These are phyloP conservation scores for Blastobasis lacticolella DNA, from an alignment of 2,888 invertebrate genomes.

Conservation along the genomic window DNA sequence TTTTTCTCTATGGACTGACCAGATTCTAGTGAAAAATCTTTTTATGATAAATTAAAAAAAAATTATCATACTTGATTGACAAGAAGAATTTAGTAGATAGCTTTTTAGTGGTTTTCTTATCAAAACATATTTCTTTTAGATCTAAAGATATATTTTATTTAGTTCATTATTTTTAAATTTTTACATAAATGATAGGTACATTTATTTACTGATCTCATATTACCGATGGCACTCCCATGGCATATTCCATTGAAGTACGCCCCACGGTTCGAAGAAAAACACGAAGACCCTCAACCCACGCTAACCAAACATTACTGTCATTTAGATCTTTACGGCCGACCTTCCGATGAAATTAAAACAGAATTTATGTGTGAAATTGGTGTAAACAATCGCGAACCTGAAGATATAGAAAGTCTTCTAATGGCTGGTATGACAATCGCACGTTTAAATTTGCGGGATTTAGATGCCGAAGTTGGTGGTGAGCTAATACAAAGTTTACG, in stretches of 20 bases:
- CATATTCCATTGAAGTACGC: constrained; percentile 54
- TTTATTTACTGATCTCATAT: too few species aligned
- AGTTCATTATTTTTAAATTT: too few species aligned
- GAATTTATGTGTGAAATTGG: constrained; percentile 66
- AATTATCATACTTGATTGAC: too few species aligned
- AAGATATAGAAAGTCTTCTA: constrained; percentile 55
- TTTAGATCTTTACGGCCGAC: constrained; percentile 43
- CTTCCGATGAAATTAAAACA: constrained; percentile 59
- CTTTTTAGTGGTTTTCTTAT: too few species aligned
- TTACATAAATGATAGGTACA: too few species aligned
- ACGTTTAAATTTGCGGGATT: constrained; percentile 53
- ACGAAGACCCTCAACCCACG: constrained; percentile 28
- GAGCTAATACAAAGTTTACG: constrained; percentile 61
- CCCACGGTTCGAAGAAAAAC: constrained; percentile 27
- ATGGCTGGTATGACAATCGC: constrained; percentile 65
- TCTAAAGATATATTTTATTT: too few species aligned
- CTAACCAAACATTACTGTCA: constrained; percentile 51
- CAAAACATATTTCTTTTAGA: too few species aligned
- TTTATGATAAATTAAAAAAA: too few species aligned
- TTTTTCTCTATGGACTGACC: too few species aligned
- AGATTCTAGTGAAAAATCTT: too few species aligned
- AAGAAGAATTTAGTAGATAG: too few species aligned
- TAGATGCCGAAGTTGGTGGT: constrained; percentile 55
- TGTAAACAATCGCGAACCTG: constrained; percentile 45
- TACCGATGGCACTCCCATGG: constrained; percentile 56